Evolutionary conservation across 2,113 vertebrate species (phyloP).

Genomic region (Oreotrochilus melanogaster): DNA sequence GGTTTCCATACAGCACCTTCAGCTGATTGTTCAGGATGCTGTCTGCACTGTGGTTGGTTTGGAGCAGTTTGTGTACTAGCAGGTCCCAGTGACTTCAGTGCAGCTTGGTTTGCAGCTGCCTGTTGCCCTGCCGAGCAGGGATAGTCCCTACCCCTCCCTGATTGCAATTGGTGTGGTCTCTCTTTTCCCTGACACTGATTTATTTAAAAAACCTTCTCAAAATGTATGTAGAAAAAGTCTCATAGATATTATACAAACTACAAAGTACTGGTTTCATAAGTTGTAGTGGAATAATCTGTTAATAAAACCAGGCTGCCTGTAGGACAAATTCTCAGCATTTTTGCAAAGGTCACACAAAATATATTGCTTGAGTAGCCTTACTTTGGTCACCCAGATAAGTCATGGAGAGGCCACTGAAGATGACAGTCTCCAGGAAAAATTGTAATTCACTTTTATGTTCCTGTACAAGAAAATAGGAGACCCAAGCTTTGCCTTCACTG

Average conservation of each 20-base stretch:
- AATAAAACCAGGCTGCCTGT: neutral
- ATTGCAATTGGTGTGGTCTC: neutral
- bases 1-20: neutral
- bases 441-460: constrained; percentile 27
- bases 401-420: neutral
- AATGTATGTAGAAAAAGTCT: neutral
- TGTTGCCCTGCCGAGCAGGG: neutral
- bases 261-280: neutral
- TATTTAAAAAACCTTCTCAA: neutral
- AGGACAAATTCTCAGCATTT: constrained; percentile 19
- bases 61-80: neutral
- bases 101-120: accelerated
- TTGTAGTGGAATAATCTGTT: neutral
- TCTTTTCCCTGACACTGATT: neutral
- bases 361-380: constrained; percentile 20
- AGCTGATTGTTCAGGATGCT: neutral
- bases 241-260: neutral
- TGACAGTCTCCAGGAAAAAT: neutral
- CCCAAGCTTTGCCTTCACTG: neutral
- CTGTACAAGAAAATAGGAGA: neutral
- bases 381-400: constrained; percentile 12
- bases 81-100: neutral
- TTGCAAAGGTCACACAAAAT: constrained; percentile 39
- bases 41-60: accelerated
- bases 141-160: neutral